Conservation (phyloP, 2,888 invertebrate species). For the Caenorhabditis sp. region DNA sequence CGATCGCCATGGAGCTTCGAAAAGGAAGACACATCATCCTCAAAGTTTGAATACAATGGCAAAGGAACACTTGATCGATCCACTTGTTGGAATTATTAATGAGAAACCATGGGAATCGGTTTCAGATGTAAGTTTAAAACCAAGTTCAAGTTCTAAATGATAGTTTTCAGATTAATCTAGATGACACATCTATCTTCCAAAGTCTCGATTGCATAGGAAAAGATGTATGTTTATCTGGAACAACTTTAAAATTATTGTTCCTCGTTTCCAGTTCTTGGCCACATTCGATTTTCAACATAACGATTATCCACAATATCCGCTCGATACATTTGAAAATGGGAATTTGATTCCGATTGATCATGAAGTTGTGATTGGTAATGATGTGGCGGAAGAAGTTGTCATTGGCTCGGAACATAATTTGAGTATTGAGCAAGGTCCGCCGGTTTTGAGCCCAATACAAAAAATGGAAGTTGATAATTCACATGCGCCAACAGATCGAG, state of each 20-base stretch:
- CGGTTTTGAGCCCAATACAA: background rate
- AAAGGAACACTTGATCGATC: slow-evolving; percentile 7
- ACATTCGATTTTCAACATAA: slow-evolving; percentile 18
- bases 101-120: slow-evolving; percentile 14
- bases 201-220: slow-evolving; percentile 8
- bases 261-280: slow-evolving; percentile 16
- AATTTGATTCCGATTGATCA: slow-evolving; percentile 9
- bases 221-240: slow-evolving; percentile 27
- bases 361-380: slow-evolving; percentile 13
- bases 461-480: background rate
- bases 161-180: slow-evolving; percentile 11
- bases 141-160: no score
- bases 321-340: background rate
- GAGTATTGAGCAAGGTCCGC: background rate
- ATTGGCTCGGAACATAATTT: background rate
- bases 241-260: no score
- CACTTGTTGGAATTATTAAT: slow-evolving; percentile 26
- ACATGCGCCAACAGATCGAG: background rate
- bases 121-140: slow-evolving; percentile 5
- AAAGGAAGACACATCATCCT: slow-evolving; percentile 18
- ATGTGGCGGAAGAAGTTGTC: background rate
- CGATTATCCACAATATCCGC: background rate
- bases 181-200: background rate
- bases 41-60: slow-evolving; percentile 12
- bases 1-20: slow-evolving; percentile 9